phyloP scores from a whole-genome alignment of 2,113 vertebrate genomes.

The Grus americana region DNA sequence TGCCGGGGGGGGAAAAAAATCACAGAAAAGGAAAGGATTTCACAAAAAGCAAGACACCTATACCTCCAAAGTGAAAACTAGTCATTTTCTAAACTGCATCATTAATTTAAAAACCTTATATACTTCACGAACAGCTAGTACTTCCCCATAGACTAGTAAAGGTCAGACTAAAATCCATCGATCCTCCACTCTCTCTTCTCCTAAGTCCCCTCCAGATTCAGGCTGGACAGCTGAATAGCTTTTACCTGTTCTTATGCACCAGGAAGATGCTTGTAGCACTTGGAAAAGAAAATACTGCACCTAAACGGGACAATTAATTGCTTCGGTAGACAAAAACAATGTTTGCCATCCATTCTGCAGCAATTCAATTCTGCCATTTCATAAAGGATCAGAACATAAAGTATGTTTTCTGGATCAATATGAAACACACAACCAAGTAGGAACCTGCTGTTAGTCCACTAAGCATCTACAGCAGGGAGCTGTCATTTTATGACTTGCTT shows the following conservation, averaged over 20 bases:
- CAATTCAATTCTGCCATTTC: background rate
- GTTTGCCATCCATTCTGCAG: background rate
- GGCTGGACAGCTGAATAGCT: background rate
- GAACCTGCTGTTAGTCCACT: constrained; percentile 50
- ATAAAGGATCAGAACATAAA: background rate
- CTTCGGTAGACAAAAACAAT: background rate
- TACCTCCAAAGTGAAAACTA: background rate
- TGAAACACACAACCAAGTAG: constrained; percentile 27
- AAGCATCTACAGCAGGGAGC: constrained; percentile 56
- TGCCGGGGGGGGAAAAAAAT: constrained; percentile 17
- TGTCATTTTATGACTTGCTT: constrained; percentile 17
- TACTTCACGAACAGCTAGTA: background rate
- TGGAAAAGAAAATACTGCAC: background rate
- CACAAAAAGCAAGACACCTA: background rate
- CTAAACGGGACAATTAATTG: background rate
- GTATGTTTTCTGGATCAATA: background rate
- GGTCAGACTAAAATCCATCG: background rate
- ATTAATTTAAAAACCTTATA: background rate
- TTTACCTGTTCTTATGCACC: background rate
- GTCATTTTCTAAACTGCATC: background rate
- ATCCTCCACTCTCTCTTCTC: background rate
- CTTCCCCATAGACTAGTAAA: background rate
- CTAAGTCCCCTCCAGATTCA: background rate
- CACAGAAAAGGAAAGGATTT: background rate
- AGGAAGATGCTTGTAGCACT: background rate